Base-by-base conservation (phyloP, 2,113 vertebrate genomes). In the Marmota monax region DNA sequence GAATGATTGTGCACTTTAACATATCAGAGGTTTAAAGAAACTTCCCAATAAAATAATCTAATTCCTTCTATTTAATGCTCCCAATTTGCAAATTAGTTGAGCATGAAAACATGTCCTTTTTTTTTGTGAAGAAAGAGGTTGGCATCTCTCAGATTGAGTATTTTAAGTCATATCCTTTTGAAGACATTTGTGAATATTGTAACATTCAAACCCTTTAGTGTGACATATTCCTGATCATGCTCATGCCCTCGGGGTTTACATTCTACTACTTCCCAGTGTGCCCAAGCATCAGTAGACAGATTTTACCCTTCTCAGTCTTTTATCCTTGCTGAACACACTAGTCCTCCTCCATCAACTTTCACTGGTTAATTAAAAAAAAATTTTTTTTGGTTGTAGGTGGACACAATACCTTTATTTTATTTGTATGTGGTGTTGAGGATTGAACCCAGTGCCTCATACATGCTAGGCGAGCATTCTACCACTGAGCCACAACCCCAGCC, bases 21-120 rank as follows among this genome's bases (percentile, higher is more conserved):
- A 16, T 20, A n/a, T 39, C 2, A 27, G 1, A 63, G 8, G n/a
- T 16, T n/a, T 70, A n/a, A 94, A 70, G 53, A 78, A 61, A 63
- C 53, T 4, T 32, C 29, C 16, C 39, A 25, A 25, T 17, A 48
- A n/a, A 69, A 96, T 85, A 96, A 27, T 17, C 4, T 39, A 22
- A 6, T 77, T 86, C 9, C 14, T 86, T 94, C 86, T 34, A 63
- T 20, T 83, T 37, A 79, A 25, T 16, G 51, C 7, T 48, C 1
- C 2, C 34, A 45, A 74, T 78, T 88, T 37, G 94, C 22, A 91
- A 61, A 76, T 63, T 22, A 80, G 45, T 84, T 86, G 48, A 85
- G 78, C 1, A 58, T 9, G 4, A 25, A 83, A 79, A 61, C 18
- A 3, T 56, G 45, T 42, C 76, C 20, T 45, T 58, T 63, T 32